phyloP scores from a whole-genome alignment of 2,888 invertebrate species.

The Dichetophora obliterata region DNA sequence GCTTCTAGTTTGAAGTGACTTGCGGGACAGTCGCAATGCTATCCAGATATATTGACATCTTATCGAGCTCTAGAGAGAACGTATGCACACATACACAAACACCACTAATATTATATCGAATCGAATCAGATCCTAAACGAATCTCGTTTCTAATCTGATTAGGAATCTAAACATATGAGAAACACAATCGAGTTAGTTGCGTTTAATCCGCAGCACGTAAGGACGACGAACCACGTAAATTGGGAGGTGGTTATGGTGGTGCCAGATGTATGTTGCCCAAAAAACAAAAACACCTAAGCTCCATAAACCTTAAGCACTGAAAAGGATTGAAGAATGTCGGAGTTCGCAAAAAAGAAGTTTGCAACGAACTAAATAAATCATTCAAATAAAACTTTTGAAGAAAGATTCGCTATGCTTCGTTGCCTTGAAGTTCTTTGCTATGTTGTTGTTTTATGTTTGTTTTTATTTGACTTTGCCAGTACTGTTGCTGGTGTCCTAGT shows the following conservation, averaged over 20 bases:
- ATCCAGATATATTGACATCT: background rate
- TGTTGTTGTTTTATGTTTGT: conserved; percentile 37
- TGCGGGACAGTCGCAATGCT: no score
- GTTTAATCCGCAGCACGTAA: conserved; percentile 32
- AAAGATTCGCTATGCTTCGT: background rate
- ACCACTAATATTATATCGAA: background rate
- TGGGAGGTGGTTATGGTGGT: background rate
- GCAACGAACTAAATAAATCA: conserved; percentile 3
- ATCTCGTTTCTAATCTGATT: conserved; percentile 27
- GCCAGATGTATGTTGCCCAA: background rate
- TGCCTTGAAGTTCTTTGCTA: conserved; percentile 7
- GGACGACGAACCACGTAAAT: conserved; percentile 21
- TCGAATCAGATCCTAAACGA: conserved; percentile 17
- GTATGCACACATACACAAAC: background rate
- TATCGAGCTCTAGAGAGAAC: background rate
- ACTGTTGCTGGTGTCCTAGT: conserved; percentile 7
- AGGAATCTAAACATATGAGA: conserved; percentile 23
- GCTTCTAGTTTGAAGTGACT: conserved; percentile 38
- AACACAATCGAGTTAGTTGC: conserved; percentile 28
- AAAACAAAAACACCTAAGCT: background rate
- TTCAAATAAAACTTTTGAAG: conserved; percentile 20
- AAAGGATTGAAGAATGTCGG: background rate
- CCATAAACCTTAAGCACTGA: background rate
- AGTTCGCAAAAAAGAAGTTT: background rate
- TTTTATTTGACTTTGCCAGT: conserved; percentile 50